phyloP scores from a whole-genome alignment of 35 echinoderm and acorn worm genomes.

The Apostichopus californicus region DNA sequence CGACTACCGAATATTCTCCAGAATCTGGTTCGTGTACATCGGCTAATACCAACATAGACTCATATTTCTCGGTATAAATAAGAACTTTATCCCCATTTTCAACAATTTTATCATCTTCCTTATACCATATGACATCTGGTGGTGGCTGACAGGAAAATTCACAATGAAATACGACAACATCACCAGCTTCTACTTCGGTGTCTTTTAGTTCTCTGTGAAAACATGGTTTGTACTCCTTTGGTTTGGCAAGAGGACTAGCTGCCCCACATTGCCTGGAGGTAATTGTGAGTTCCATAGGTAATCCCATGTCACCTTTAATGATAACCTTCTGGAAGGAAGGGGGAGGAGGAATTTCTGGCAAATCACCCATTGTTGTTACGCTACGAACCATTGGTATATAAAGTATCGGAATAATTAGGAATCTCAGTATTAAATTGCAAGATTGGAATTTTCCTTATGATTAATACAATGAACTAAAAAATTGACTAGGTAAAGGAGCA shows the following conservation, averaged over 20 bases:
- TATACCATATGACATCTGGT: conserved; percentile 87
- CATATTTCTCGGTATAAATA: conserved; percentile 68
- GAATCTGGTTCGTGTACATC: conserved; percentile 76
- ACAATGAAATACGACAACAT: conserved; percentile 87
- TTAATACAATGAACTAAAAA: not conserved
- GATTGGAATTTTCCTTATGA: not conserved
- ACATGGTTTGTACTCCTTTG: conserved; percentile 69
- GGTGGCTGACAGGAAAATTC: conserved; percentile 77
- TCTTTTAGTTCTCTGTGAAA: conserved; percentile 82
- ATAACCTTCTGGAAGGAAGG: conserved; percentile 59
- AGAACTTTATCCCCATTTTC: conserved; percentile 66
- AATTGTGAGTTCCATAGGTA: conserved; percentile 74
- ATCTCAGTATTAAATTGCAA: not conserved
- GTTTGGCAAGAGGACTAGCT: conserved; percentile 24
- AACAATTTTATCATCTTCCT: conserved; percentile 59
- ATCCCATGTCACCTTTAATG: conserved; percentile 59
- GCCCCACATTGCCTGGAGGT: conserved; percentile 61
- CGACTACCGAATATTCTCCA: conserved; percentile 75
- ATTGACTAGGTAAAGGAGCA: not conserved
- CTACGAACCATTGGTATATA: not conserved
- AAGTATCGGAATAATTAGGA: not conserved
- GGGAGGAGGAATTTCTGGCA: conserved; percentile 62
- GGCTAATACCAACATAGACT: conserved; percentile 77
- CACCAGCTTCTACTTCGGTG: conserved; percentile 85
- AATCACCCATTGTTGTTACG: conserved; percentile 67